Evolutionary conservation across 2,888 invertebrate species (phyloP).

Genomic region (Tetheella fluctuosa): DNA sequence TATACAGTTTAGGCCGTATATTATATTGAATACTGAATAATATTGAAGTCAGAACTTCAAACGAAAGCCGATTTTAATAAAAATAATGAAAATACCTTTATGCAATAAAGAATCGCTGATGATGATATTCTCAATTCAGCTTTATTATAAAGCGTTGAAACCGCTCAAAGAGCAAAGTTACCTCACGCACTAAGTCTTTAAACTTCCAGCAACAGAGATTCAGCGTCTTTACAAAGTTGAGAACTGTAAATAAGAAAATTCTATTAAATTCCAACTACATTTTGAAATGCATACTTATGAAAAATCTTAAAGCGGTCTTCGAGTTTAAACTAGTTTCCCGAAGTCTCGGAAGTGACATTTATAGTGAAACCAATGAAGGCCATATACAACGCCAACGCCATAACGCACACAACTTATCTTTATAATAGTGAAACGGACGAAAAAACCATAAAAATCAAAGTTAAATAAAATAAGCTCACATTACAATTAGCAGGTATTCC

Average conservation of each 20-base stretch:
- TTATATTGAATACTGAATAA: too few species aligned
- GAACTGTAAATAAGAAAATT: conserved; percentile 1
- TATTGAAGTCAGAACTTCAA: too few species aligned
- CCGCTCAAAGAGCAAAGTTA: neutral
- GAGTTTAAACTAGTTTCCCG: conserved; percentile 4
- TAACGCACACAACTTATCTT: neutral
- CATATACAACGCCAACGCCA: neutral
- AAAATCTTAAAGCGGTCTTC: conserved; percentile 1
- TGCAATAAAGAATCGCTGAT: too few species aligned
- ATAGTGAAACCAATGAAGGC: neutral
- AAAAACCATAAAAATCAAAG: too few species aligned
- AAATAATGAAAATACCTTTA: too few species aligned
- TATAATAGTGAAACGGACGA: neutral
- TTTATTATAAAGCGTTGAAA: neutral
- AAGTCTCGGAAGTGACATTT: conserved; percentile 3
- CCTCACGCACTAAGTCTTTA: neutral
- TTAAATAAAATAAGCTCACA: too few species aligned
- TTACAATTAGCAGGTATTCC: too few species aligned
- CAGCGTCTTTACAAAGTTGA: neutral
- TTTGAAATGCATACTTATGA: neutral
- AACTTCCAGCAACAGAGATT: neutral
- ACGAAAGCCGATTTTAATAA: too few species aligned
- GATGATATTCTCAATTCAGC: too few species aligned
- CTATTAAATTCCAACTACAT: conserved; percentile 3
- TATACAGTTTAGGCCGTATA: too few species aligned